phyloP scores from a whole-genome alignment of 1,140 invertebrate genomes.

The Anoplophora glabripennis region DNA sequence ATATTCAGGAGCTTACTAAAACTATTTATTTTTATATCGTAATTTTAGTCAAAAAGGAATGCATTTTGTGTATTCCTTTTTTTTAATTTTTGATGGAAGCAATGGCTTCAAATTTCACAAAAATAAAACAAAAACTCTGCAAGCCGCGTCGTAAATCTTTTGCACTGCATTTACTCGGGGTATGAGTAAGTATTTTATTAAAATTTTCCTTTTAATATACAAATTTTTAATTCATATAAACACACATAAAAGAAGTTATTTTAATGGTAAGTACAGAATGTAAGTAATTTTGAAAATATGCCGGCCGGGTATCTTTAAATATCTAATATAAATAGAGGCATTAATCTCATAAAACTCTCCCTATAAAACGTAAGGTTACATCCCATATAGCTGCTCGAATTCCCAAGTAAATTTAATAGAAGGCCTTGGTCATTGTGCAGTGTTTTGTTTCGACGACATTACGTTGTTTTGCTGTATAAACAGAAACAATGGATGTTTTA shows the following conservation, averaged over 20 bases:
- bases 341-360: constrained; percentile 16
- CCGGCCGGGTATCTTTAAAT: background rate
- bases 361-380: constrained; percentile 14
- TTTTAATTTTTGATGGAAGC: too few species aligned
- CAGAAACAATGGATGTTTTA: constrained; percentile 48
- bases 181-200: too few species aligned
- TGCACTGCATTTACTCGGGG: too few species aligned
- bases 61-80: too few species aligned
- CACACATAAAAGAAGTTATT: background rate
- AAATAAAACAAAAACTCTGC: too few species aligned
- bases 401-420: constrained; percentile 34
- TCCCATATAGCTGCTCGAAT: constrained; percentile 19
- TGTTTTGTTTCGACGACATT: constrained; percentile 39
- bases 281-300: constrained; percentile 1
- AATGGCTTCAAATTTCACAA: too few species aligned
- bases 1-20: too few species aligned
- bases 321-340: constrained; percentile 11
- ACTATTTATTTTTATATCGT: too few species aligned
- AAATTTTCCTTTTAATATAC: too few species aligned
- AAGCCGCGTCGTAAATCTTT: too few species aligned
- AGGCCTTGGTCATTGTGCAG: constrained; percentile 44
- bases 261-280: background rate
- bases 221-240: too few species aligned
- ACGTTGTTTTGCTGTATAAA: constrained; percentile 45
- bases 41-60: too few species aligned